A percentile compares a stretch with the other conserved stretches of the same genome.
Conservation (phyloP, 2,113 vertebrate genomes). For the Seriola quinqueradiata region DNA sequence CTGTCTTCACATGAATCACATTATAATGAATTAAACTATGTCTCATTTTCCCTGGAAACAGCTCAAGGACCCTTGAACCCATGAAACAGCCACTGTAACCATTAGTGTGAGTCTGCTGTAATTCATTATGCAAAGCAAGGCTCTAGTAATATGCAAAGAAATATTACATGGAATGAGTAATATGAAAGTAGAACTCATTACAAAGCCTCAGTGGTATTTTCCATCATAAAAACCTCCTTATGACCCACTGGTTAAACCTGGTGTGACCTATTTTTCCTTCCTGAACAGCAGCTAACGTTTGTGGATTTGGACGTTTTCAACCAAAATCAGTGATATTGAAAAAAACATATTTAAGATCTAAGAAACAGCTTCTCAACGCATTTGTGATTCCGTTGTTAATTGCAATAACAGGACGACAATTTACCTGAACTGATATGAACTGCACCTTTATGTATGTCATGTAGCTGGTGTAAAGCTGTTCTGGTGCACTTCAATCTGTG, state of each 20-base stretch:
- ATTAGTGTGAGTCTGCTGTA: slow-evolving; percentile 43
- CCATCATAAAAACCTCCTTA: not conserved
- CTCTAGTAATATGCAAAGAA: slow-evolving; percentile 42
- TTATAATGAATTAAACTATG: slow-evolving; percentile 36
- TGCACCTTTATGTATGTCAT: not conserved
- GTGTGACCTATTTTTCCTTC: not conserved
- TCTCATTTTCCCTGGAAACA: slow-evolving; percentile 26
- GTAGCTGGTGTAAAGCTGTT: not conserved
- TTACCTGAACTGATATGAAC: not conserved
- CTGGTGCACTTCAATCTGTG: not conserved
- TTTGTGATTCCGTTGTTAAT: not conserved
- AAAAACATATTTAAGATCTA: not conserved
- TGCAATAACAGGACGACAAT: not conserved
- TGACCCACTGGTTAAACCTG: slow-evolving; percentile 13
- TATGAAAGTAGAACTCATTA: slow-evolving; percentile 37
- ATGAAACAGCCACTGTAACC: slow-evolving; percentile 31
- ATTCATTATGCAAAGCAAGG: slow-evolving; percentile 57
- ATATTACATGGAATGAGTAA: slow-evolving; percentile 47
- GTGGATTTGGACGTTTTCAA: not conserved
- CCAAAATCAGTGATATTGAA: not conserved
- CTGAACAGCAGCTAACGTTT: not conserved
- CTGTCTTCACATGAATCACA: slow-evolving; percentile 29
- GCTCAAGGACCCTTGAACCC: slow-evolving; percentile 36
- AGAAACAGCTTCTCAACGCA: not conserved
- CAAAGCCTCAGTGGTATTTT: slow-evolving; percentile 35